A percentile compares a stretch with the other conserved stretches of the same genome.
Conservation (phyloP, 2,888 invertebrate species). For the Stenurella melanura region DNA sequence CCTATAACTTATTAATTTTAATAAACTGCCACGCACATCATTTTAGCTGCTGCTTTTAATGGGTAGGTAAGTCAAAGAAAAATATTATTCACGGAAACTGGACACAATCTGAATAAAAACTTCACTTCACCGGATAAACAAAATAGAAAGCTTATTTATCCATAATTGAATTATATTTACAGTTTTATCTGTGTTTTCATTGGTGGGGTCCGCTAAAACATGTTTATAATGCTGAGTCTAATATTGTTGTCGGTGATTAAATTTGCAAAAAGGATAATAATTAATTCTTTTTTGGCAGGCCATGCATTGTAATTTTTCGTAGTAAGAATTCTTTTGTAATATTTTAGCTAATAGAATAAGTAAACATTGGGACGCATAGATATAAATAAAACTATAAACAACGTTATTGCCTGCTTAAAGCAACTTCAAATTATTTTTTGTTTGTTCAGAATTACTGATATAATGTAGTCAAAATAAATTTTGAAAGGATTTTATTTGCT, state of each 20-base stretch:
- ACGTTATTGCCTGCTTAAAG: too few relatives aligned
- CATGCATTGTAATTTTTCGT: too few relatives aligned
- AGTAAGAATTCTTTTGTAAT: too few relatives aligned
- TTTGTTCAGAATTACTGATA: too few relatives aligned
- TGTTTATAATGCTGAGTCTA: neutral
- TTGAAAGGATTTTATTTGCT: too few relatives aligned
- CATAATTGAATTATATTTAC: slow-evolving; percentile 1
- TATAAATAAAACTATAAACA: too few relatives aligned
- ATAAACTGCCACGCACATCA: neutral
- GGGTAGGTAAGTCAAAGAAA: neutral
- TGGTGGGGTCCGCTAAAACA: slow-evolving; percentile 13
- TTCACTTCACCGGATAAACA: slow-evolving; percentile 12
- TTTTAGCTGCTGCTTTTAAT: neutral
- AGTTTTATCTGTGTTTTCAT: slow-evolving; percentile 9
- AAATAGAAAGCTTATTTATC: slow-evolving; percentile 12
- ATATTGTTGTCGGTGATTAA: too few relatives aligned
- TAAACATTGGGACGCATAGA: too few relatives aligned
- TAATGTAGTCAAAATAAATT: too few relatives aligned
- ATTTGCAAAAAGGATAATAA: neutral
- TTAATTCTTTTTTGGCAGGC: neutral
- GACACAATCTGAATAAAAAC: neutral
- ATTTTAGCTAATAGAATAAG: too few relatives aligned
- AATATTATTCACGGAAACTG: neutral
- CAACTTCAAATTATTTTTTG: too few relatives aligned
- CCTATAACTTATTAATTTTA: neutral